Evolutionary conservation across 2,113 vertebrate genomes (phyloP).

Genomic region (Podarcis muralis): DNA sequence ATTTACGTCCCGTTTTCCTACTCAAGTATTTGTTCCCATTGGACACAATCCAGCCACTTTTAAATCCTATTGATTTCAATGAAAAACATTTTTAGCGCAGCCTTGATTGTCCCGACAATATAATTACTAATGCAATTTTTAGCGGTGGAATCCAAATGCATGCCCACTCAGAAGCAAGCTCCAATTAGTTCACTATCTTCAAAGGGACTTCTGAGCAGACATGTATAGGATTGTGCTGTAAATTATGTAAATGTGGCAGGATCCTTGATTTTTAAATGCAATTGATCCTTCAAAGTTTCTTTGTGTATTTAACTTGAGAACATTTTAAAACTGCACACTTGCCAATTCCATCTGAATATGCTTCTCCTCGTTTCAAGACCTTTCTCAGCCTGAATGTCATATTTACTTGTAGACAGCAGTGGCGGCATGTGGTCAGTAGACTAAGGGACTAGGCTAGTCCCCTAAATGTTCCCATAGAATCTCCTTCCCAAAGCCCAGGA

Average conservation of each 20-base stretch:
- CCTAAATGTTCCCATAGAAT: no score
- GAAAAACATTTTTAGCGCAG: not conserved
- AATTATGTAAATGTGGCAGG: not conserved
- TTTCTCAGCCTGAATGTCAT: no score
- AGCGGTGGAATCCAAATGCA: no score
- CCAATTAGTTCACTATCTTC: no score
- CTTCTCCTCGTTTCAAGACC: not conserved
- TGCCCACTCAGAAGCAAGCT: no score
- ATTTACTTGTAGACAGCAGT: no score
- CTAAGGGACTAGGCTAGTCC: no score
- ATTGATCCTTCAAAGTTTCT: not conserved
- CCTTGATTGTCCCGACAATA: no score
- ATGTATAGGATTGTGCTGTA: not conserved
- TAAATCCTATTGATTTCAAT: not conserved
- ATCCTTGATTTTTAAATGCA: not conserved
- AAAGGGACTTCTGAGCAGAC: no score
- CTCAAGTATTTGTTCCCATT: not conserved
- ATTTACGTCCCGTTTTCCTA: not conserved
- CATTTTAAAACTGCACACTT: not conserved
- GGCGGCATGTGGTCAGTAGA: no score
- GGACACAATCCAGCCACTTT: not conserved
- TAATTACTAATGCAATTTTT: no score
- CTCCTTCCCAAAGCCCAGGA: no score
- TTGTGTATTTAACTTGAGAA: not conserved
- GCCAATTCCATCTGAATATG: not conserved